Evolutionary conservation across 2,113 vertebrate genomes (phyloP), one percentile per base, ranked within the genome.

Genomic region (Galeopterus variegatus): DNA sequence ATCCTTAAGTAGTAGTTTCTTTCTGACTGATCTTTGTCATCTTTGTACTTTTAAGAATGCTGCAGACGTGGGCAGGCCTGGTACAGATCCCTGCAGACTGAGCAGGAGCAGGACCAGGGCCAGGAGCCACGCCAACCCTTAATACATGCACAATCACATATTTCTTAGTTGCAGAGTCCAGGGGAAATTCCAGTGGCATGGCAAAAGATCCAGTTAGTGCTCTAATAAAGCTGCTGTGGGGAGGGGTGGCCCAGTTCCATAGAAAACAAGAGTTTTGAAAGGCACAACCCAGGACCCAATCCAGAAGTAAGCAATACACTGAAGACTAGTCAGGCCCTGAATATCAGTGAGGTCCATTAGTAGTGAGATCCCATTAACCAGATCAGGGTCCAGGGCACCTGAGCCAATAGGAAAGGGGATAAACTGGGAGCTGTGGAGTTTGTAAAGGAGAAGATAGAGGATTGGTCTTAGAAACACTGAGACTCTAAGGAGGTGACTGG

Each of bases 221-320:
- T 87, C 24, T 73, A 36, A 77, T 8, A 72, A 85, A 91, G n/a
- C 58, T 26, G 4, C 31, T 31, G 5, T 33, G 48, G 67, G 23
- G 5, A 52, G 26, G 14, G 28, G 33, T 52, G 28, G 52, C 23
- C 70, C 36, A 8, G 18, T 65, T 96, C 45, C 60, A 64, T 28
- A 19, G 69, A 60, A 92, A 92, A 9, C 36, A 79, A 64, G 24
- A 36, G 7, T 23, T 84, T 85, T 52, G 23, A 60, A 50, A 76
- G 18, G 12, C 52, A 65, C 28, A 64, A 83, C 14, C 41, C 21
- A 88, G 15, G 58, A 69, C 58, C 41, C 21, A 70, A 3, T 15
- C 21, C n/a, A 45, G 64, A 80, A 87, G 41, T 19, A 54, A 23
- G 1, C 0, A 14, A 15, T 60, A 26, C 0, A 0, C 36, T 65